Percentiles rank a stretch among this genome's conserved stretches.
Evolutionary conservation across 2,113 vertebrate species (phyloP).

Genomic region (Strigops habroptila): DNA sequence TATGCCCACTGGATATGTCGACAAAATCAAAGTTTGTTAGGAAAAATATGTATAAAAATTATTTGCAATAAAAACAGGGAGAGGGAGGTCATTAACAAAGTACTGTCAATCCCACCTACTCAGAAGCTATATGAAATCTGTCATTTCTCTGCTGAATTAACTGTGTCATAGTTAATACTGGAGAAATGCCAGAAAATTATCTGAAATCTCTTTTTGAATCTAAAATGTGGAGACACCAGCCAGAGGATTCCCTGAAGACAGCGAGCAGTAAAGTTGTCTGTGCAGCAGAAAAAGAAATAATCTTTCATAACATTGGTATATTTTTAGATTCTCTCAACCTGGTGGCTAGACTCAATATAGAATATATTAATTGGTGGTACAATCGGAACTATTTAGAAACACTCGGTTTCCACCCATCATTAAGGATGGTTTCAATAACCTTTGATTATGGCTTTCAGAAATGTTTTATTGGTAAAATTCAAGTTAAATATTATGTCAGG

Average conservation of each 20-base stretch:
- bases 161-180: background rate
- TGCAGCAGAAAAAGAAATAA: background rate
- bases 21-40: slow-evolving; percentile 13
- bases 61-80: background rate
- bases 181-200: slow-evolving; percentile 15
- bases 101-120: background rate
- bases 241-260: background rate
- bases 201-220: slow-evolving; percentile 1
- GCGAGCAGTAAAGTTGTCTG: background rate
- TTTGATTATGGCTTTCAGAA: background rate
- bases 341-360: background rate
- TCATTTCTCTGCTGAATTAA: background rate
- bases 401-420: background rate
- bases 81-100: background rate
- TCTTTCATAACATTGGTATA: background rate
- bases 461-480: background rate
- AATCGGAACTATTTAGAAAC: background rate
- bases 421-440: background rate
- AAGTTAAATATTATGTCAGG: fast-evolving
- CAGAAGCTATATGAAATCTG: background rate
- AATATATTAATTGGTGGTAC: background rate
- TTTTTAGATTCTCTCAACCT: background rate
- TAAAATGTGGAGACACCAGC: background rate
- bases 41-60: background rate
- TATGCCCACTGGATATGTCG: background rate